Percentiles rank a stretch among this genome's conserved stretches.
Conservation (phyloP, 2,113 vertebrate genomes). For the Poecile atricapillus region DNA sequence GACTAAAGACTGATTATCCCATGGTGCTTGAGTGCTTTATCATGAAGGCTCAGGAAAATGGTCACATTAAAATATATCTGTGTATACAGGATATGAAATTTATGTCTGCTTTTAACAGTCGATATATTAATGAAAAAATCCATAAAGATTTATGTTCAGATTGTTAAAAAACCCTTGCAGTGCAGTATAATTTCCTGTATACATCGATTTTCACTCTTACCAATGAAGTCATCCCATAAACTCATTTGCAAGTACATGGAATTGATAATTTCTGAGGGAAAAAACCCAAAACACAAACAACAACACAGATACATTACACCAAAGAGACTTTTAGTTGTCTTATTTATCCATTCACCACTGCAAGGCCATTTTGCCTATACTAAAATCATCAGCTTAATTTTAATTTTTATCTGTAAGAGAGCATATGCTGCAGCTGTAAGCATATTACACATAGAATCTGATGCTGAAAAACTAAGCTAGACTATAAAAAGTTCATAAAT, state of each 20-base stretch:
- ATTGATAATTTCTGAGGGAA: not conserved
- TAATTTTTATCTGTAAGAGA: not conserved
- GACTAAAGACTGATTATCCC: not conserved
- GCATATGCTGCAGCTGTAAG: not conserved
- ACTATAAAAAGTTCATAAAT: not conserved
- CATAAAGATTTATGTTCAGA: not conserved
- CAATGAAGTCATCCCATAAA: not conserved
- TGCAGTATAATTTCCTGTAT: not conserved
- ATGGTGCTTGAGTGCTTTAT: not conserved
- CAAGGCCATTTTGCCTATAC: not conserved
- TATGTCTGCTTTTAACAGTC: not conserved
- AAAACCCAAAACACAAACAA: not conserved
- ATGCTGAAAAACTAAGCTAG: not conserved
- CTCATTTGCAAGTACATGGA: not conserved
- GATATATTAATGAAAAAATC: not conserved
- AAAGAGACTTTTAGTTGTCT: not conserved
- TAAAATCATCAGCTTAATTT: not conserved
- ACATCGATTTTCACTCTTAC: not conserved
- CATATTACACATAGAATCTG: not conserved
- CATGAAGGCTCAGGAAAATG: not conserved
- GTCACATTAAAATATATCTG: not conserved
- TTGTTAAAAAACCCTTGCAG: not conserved
- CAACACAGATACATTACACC: not conserved
- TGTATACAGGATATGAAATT: not conserved
- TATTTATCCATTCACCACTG: not conserved